Conservation (phyloP, 2,888 invertebrate species). For the Pristionchus entomophagus region DNA sequence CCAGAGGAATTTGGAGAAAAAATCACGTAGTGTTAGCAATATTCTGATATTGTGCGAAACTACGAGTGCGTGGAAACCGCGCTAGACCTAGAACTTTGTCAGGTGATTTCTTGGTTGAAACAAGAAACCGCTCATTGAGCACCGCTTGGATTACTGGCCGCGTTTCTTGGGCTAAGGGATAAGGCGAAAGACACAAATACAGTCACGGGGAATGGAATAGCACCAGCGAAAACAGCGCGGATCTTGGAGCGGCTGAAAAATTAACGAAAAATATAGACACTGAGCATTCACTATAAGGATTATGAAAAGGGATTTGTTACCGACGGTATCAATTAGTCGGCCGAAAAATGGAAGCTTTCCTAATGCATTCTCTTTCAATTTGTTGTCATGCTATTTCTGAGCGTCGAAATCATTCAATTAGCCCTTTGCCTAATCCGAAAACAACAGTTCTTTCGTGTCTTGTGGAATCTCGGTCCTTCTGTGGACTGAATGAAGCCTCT, state of each 20-base stretch:
- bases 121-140: neutral
- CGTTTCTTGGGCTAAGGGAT: neutral
- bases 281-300: no score
- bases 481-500: neutral
- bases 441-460: neutral
- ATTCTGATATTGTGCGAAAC: no score
- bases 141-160: neutral
- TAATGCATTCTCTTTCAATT: neutral
- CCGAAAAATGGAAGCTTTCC: neutral
- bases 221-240: neutral
- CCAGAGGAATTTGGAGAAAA: no score
- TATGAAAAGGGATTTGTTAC: no score
- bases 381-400: neutral
- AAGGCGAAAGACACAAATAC: neutral
- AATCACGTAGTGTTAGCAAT: no score
- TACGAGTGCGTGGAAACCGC: no score
- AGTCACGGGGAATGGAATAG: neutral
- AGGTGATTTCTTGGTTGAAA: no score
- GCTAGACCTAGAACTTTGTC: no score
- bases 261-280: neutral
- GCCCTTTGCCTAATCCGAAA: neutral
- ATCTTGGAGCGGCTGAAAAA: no score
- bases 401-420: slow-evolving; percentile 15
- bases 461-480: neutral
- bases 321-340: no score